A percentile compares a stretch with the other conserved stretches of the same genome.
Conservation (phyloP, 2,113 vertebrate genomes). For the Aldabrachelys gigantea region DNA sequence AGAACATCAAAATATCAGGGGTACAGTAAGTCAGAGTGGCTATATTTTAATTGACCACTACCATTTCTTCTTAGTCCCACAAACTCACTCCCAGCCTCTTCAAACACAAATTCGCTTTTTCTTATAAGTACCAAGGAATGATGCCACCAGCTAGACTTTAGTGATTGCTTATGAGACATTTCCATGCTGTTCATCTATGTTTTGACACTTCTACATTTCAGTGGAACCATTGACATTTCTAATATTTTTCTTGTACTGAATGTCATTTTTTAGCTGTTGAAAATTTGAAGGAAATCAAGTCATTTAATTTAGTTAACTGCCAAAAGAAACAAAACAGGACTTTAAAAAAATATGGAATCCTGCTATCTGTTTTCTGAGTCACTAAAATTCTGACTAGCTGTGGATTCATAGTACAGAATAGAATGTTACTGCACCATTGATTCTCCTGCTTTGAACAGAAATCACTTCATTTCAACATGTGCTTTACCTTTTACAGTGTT, state of each 20-base stretch:
- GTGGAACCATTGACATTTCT: background rate
- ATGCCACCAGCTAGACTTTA: background rate
- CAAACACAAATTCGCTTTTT: background rate
- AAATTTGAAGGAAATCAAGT: background rate
- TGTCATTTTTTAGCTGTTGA: background rate
- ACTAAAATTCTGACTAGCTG: background rate
- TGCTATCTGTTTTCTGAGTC: background rate
- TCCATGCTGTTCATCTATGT: background rate
- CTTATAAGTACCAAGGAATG: background rate
- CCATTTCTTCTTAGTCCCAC: rapidly evolving
- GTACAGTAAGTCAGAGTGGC: background rate
- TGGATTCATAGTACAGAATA: background rate
- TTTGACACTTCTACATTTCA: background rate
- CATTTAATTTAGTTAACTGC: background rate
- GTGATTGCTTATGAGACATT: background rate
- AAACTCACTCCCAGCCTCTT: background rate
- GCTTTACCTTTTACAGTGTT: background rate
- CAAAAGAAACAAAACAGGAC: background rate
- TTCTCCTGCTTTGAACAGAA: background rate
- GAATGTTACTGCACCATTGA: background rate
- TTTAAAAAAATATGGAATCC: background rate
- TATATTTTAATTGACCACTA: background rate
- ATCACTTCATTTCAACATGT: background rate
- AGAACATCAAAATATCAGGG: background rate
- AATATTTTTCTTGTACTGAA: background rate